These are phyloP conservation scores for Drosophila pseudoananassae DNA, from an alignment of 1,140 invertebrate genomes.

Conservation along the genomic window DNA sequence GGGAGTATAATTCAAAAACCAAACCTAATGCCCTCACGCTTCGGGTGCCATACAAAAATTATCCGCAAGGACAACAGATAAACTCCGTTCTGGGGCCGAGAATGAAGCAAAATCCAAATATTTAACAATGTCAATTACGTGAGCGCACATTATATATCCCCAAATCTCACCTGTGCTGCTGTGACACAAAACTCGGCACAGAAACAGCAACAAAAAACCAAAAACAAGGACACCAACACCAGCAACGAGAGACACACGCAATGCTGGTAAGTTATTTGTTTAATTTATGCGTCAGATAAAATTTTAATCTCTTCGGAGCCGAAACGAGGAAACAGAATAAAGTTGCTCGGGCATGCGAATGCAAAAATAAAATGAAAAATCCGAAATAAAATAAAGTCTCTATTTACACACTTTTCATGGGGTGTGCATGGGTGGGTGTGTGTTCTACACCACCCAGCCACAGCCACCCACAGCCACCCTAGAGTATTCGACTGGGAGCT, in stretches of 20 bases:
- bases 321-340: constrained; percentile 66
- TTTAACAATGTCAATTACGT: constrained; percentile 83
- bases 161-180: constrained; percentile 79
- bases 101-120: constrained; percentile 69
- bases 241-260: constrained; percentile 22
- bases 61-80: constrained; percentile 44
- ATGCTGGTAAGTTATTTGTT: constrained; percentile 74
- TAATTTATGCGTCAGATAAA: constrained; percentile 83
- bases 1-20: constrained; percentile 16
- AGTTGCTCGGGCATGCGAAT: constrained; percentile 50
- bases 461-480: neutral
- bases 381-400: constrained; percentile 78
- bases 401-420: constrained; percentile 79
- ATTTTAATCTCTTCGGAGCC: constrained; percentile 80
- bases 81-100: constrained; percentile 37
- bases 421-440: neutral
- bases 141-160: constrained; percentile 82
- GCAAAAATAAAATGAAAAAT: constrained; percentile 43
- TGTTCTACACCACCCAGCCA: constrained; percentile 1
- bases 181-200: constrained; percentile 34
- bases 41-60: constrained; percentile 11
- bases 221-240: constrained; percentile 4
- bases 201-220: constrained; percentile 5
- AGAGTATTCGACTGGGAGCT: constrained; percentile 63
- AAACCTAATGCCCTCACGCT: constrained; percentile 34